Conservation (phyloP, 92 coral and sea anemone genomes). For the Desmophyllum pertusum region DNA sequence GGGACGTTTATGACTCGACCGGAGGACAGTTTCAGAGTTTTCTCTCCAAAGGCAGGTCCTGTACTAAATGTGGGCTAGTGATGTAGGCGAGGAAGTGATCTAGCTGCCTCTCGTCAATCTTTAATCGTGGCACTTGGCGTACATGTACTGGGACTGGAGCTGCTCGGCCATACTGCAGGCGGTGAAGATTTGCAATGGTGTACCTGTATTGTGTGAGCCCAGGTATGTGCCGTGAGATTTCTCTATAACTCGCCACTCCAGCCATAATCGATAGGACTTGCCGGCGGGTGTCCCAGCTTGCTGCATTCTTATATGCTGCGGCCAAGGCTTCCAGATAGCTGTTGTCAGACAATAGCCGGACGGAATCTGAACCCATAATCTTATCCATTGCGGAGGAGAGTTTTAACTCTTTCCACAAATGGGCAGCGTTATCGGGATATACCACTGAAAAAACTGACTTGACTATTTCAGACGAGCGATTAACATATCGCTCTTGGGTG, state of each 20-base stretch:
- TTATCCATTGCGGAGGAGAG: background rate
- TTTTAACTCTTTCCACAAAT: constrained; percentile 38
- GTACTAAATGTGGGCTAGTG: no score
- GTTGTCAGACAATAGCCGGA: background rate
- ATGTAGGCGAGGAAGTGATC: no score
- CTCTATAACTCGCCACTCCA: no score
- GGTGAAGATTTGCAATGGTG: no score
- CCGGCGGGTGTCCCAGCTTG: constrained; percentile 28
- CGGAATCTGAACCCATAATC: constrained; percentile 15
- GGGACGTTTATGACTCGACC: no score
- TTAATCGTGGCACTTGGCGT: no score
- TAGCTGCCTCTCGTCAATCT: no score
- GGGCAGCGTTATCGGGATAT: constrained; percentile 7
- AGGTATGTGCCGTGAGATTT: constrained; percentile 7
- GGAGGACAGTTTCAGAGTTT: no score
- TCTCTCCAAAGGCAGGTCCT: no score
- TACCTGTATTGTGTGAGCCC: no score
- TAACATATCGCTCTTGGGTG: constrained; percentile 19
- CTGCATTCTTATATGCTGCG: constrained; percentile 26
- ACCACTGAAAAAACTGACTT: constrained; percentile 15
- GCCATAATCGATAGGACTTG: constrained; percentile 34
- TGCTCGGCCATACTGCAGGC: no score
- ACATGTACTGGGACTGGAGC: no score
- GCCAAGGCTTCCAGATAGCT: constrained; percentile 29
- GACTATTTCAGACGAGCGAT: constrained; percentile 24